Evolutionary conservation across 2,113 vertebrate genomes (phyloP).

Genomic region (Zosterops japonicus): DNA sequence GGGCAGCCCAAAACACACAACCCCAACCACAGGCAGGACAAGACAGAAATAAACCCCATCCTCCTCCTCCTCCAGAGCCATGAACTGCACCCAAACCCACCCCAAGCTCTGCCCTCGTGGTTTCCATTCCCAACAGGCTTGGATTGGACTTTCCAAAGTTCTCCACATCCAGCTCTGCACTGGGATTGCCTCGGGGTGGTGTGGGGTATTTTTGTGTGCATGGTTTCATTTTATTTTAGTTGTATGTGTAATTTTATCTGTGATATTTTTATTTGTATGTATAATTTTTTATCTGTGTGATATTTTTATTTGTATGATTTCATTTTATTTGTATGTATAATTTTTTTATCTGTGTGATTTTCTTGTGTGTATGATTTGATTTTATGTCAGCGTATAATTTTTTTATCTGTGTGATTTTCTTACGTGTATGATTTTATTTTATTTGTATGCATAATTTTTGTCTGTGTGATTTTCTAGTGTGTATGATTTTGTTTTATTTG

Average conservation of each 20-base stretch:
- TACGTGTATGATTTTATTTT: background rate
- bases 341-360: background rate
- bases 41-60: background rate
- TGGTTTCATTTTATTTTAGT: background rate
- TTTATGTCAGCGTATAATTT: background rate
- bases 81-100: background rate
- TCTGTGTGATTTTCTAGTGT: too few species aligned
- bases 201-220: background rate
- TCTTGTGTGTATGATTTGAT: background rate
- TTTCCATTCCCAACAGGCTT: background rate
- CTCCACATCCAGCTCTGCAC: background rate
- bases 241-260: background rate
- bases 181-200: background rate
- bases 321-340: rapidly evolving
- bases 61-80: background rate
- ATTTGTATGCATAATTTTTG: background rate
- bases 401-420: background rate
- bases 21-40: background rate
- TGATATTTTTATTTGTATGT: background rate
- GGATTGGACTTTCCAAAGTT: background rate
- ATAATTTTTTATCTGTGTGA: background rate
- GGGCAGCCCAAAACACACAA: background rate
- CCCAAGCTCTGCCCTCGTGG: background rate
- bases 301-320: background rate
- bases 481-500: background rate